Conservation (phyloP, 2,888 invertebrate species). For the Suillia variegata region DNA sequence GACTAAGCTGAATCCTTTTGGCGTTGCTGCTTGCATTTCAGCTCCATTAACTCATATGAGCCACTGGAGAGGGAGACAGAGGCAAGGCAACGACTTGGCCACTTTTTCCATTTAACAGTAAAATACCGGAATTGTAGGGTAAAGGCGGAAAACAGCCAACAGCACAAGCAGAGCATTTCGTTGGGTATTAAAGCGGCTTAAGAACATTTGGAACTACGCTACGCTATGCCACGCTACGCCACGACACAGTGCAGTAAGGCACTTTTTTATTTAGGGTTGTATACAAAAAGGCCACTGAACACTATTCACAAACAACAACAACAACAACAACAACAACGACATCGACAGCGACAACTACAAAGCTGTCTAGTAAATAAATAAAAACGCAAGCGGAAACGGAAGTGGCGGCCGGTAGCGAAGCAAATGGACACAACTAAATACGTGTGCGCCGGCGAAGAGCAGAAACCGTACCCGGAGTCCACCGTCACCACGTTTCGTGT, state of each 20-base stretch:
- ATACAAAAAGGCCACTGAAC: neutral
- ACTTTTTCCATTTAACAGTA: neutral
- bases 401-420: too few relatives aligned
- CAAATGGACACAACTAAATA: too few relatives aligned
- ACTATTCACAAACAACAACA: neutral
- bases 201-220: conserved; percentile 25
- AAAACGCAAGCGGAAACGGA: too few relatives aligned
- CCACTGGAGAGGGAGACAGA: neutral
- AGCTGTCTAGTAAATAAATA: conserved; percentile 12
- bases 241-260: too few relatives aligned
- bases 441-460: too few relatives aligned
- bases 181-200: conserved; percentile 35
- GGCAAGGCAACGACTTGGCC: too few relatives aligned
- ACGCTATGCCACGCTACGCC: too few relatives aligned
- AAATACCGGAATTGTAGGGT: neutral
- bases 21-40: conserved; percentile 7
- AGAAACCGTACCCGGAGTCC: too few relatives aligned
- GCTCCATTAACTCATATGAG: conserved; percentile 20
- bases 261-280: too few relatives aligned
- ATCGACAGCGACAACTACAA: too few relatives aligned
- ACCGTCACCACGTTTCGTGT: too few relatives aligned
- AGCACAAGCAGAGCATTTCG: conserved; percentile 25
- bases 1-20: neutral
- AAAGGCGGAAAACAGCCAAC: neutral
- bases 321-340: too few relatives aligned